Conservation (phyloP, 2,888 invertebrate genomes). For the Drosophila trichaetosa region DNA sequence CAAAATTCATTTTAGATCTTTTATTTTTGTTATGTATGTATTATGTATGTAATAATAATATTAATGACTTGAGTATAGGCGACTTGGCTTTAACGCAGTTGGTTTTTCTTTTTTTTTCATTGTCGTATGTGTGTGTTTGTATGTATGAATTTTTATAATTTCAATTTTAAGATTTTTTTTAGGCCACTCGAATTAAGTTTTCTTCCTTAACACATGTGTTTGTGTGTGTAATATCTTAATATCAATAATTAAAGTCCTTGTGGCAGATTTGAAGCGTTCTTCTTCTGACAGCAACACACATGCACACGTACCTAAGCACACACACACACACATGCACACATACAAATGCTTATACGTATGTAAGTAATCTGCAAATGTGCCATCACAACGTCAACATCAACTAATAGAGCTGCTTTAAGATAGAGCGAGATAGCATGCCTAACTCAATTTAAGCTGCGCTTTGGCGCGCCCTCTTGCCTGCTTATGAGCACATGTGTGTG, state of each 20-base stretch:
- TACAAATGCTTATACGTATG: neutral
- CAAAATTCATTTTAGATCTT: conserved; percentile 33
- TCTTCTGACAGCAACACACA: neutral
- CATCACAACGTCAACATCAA: neutral
- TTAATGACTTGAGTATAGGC: conserved; percentile 51
- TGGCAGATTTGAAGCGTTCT: conserved; percentile 5
- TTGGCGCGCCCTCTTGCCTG: neutral
- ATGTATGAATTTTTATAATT: conserved; percentile 13
- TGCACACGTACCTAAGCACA: neutral
- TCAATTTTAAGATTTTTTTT: conserved; percentile 36
- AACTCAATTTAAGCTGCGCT: neutral
- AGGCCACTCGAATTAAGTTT: conserved; percentile 47
- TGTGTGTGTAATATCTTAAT: conserved; percentile 7
- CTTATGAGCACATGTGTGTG: conserved; percentile 13
- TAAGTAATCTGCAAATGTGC: neutral
- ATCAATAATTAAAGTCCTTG: conserved; percentile 2
- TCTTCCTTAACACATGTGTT: conserved; percentile 3
- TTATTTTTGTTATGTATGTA: conserved; percentile 49
- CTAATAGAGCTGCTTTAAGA: neutral
- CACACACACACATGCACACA: conserved; percentile 2
- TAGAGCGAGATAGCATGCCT: neutral
- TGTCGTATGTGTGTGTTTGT: conserved; percentile 5
- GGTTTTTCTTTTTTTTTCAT: neutral
- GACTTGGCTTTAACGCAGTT: conserved; percentile 40
- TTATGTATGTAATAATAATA: conserved; percentile 42